Evolutionary conservation across 2,797 vertebrate genomes (phyloP).

Genomic region (Poecilia velifera): DNA sequence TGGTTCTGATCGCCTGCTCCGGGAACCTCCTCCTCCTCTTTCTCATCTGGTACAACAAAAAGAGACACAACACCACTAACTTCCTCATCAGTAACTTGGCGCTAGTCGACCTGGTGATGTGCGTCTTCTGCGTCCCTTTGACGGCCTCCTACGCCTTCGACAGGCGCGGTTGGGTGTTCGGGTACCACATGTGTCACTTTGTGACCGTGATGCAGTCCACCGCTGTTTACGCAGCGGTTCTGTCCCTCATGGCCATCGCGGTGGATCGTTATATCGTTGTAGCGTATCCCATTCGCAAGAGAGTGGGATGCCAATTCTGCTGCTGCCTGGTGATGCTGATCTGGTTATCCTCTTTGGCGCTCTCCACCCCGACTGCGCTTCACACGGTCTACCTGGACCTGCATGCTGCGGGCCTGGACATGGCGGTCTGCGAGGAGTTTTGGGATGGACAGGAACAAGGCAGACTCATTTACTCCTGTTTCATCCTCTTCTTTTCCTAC

Average conservation of each 20-base stretch:
- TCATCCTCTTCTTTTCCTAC: constrained; percentile 87
- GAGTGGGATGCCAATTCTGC: constrained; percentile 81
- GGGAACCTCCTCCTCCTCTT: constrained; percentile 89
- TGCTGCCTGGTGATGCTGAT: constrained; percentile 79
- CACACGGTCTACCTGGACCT: constrained; percentile 87
- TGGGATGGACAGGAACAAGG: constrained; percentile 83
- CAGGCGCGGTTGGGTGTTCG: constrained; percentile 86
- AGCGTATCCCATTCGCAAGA: constrained; percentile 85
- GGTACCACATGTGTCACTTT: constrained; percentile 85
- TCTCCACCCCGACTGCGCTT: constrained; percentile 81
- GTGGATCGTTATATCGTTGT: constrained; percentile 90
- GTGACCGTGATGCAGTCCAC: constrained; percentile 85
- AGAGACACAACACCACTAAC: constrained; percentile 89
- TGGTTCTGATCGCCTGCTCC: constrained; percentile 83
- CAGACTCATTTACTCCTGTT: constrained; percentile 86
- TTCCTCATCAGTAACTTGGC: constrained; percentile 91
- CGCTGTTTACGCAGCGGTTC: constrained; percentile 85
- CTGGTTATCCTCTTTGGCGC: constrained; percentile 83
- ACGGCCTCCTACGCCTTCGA: constrained; percentile 88
- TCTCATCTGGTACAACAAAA: constrained; percentile 86
- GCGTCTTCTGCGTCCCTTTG: constrained; percentile 86
- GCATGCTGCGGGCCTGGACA: constrained; percentile 80
- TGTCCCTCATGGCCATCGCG: constrained; percentile 89
- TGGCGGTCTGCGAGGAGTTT: constrained; percentile 90
- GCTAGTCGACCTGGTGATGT: constrained; percentile 86